Conservation (phyloP, 1,140 invertebrate species). For the Colletes gigas region DNA sequence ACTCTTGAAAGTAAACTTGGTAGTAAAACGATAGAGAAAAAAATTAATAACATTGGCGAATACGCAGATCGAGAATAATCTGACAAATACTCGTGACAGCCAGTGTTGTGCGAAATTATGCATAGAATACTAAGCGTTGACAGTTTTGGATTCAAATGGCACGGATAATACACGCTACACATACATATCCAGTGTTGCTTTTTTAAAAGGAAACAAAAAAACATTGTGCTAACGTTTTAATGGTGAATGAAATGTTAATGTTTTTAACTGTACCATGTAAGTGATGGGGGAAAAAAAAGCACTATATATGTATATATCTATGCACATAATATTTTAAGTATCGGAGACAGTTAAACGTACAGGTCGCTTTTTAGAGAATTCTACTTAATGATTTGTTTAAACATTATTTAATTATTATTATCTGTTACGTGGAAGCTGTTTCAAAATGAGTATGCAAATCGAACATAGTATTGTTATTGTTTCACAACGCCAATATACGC, state of each 20-base stretch:
- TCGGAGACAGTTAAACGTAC: background rate
- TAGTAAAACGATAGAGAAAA: background rate
- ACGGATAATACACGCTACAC: no score
- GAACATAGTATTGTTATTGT: background rate
- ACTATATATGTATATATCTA: background rate
- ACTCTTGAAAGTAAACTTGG: background rate
- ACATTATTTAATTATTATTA: background rate
- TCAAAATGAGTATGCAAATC: background rate
- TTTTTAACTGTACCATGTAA: background rate
- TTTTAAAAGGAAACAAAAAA: background rate
- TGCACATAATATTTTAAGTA: background rate
- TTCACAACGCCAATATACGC: no score
- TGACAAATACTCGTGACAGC: background rate
- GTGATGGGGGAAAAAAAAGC: no score
- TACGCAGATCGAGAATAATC: background rate
- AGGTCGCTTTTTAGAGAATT: background rate
- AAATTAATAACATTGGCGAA: background rate
- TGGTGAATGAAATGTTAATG: background rate
- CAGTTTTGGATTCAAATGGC: no score
- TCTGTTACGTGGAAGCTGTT: background rate
- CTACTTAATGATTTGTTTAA: slow-evolving; percentile 8
- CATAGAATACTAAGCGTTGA: background rate
- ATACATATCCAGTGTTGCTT: background rate
- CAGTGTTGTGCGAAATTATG: background rate
- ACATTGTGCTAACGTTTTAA: background rate